Conservation (phyloP, 2,113 vertebrate genomes). For the Rhynchopsitta pachyrhyncha region DNA sequence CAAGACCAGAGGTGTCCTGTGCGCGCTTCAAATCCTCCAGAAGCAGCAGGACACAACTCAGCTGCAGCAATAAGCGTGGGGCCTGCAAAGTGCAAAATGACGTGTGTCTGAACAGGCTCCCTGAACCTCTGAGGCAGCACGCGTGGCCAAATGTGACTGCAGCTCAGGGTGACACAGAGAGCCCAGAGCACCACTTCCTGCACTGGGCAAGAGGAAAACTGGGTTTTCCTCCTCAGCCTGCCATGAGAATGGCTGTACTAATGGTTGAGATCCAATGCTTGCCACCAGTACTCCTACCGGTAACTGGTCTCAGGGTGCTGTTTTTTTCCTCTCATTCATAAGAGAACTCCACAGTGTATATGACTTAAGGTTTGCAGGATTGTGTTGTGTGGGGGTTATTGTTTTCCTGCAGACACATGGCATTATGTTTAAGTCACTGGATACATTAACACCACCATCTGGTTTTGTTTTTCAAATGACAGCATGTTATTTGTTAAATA, state of each 20-base stretch:
- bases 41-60: neutral
- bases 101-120: neutral
- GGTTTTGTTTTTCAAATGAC: constrained; percentile 46
- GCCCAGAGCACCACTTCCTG: neutral
- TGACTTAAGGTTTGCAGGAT: neutral
- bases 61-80: neutral
- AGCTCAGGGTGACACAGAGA: neutral
- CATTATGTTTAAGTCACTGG: constrained; percentile 23
- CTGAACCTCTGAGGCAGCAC: neutral
- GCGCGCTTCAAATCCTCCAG: neutral
- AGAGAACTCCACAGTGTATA: neutral
- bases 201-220: neutral
- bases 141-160: accelerated
- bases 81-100: neutral
- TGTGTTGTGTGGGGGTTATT: constrained; percentile 15
- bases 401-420: constrained; percentile 42
- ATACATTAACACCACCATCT: constrained; percentile 36
- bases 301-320: neutral
- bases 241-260: neutral
- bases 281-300: neutral
- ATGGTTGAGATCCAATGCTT: neutral
- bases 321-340: neutral
- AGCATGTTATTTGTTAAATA: constrained; percentile 24
- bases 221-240: neutral
- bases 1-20: neutral